Evolutionary conservation across 2,888 invertebrate species (phyloP), one percentile per base, ranked within the genome.

Genomic region (Myopa tessellatipennis): DNA sequence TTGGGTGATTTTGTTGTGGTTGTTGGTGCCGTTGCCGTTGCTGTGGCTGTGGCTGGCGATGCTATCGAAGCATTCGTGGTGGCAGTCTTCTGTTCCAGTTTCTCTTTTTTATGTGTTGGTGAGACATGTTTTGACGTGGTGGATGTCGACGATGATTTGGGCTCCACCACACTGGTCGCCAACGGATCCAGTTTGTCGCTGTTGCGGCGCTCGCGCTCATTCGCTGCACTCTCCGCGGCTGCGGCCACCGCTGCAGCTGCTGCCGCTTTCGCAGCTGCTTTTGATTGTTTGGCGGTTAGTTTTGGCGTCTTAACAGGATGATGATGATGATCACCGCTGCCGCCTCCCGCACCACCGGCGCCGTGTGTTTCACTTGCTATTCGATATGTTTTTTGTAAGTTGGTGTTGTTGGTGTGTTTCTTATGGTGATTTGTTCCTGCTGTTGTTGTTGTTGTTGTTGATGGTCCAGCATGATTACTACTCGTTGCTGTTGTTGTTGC

Each of bases 321-420:
- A 50, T 45, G 45, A 45, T 45, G 45, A 45, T 45, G 45, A 10
- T 45, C 45, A 45, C 50, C 45, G n/a, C 16, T n/a, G 10, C 63
- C 18, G 26, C 14, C 14, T 16, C 55, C 10, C 18, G 14, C 40
- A 6, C 65, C 58, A 76, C 76, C 58, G 60, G 58, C 65, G 76
- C 60, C 67, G 68, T 69, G 69, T 74, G 79, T 74, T 77, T 76
- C 52, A 79, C 75, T 77, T 81, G 80, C 79, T 79, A 76, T 82
- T 81, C 85, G 86, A 86, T 86, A 86, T 86, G 86, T 85, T 82
- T 83, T 84, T 82, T 78, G 65, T 60, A 45, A 12, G 40, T 50
- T 76, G 14, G n/a, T 67, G 74, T 71, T 79, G 63, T 77, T 80
- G 77, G 36, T 81, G 78, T 71, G 69, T 76, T 78, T 78, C 55